Evolutionary conservation across 2,113 vertebrate species (phyloP).

Genomic region (Ochotona princeps): DNA sequence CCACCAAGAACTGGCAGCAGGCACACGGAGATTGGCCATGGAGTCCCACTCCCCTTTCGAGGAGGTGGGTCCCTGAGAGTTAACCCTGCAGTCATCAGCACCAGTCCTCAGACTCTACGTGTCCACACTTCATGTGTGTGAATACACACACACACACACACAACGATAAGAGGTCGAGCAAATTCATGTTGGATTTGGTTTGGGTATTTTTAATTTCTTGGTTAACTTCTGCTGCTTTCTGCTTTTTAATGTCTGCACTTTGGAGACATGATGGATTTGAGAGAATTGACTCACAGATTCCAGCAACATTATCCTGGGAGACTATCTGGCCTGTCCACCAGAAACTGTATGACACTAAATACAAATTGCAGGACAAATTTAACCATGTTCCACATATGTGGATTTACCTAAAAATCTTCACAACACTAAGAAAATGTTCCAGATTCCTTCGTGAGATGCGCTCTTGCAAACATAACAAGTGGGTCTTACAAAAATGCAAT

Average conservation of each 20-base stretch:
- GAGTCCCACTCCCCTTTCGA: background rate
- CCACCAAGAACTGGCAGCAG: background rate
- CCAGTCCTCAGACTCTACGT: background rate
- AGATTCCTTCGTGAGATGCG: constrained; percentile 53
- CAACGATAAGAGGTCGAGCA: background rate
- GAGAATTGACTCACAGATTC: background rate
- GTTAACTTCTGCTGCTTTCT: background rate
- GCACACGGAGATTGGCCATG: accelerated
- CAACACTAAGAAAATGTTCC: background rate
- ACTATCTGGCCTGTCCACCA: background rate
- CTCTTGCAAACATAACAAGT: constrained; percentile 74
- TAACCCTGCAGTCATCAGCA: accelerated
- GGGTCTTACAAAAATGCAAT: constrained; percentile 66
- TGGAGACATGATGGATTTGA: accelerated
- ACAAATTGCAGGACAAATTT: background rate
- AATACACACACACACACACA: background rate
- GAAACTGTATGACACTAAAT: background rate
- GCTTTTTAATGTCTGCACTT: background rate
- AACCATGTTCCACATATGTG: background rate
- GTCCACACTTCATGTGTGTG: background rate
- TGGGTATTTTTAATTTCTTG: background rate
- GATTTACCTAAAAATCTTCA: background rate
- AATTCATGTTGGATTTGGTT: background rate
- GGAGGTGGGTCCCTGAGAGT: accelerated
- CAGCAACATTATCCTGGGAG: background rate